Conservation (phyloP, 1,140 invertebrate genomes). For the Drosophila orosa region DNA sequence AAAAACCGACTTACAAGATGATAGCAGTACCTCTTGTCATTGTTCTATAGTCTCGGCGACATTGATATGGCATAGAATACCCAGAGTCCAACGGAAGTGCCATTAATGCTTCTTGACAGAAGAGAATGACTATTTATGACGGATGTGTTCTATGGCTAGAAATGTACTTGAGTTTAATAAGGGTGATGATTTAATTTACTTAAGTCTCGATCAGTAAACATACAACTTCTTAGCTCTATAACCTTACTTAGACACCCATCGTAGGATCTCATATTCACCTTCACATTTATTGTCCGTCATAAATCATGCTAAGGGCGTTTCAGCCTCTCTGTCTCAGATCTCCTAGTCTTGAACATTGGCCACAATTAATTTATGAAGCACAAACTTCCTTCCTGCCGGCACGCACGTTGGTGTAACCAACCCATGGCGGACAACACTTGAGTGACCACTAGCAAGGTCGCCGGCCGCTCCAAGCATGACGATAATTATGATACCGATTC, state of each 20-base stretch:
- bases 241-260: background rate
- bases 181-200: background rate
- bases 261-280: conserved; percentile 3
- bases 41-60: conserved; percentile 36
- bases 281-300: conserved; percentile 21
- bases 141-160: background rate
- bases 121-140: conserved; percentile 3
- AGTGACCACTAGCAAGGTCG: conserved; percentile 74
- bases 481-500: conserved; percentile 56
- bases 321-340: conserved; percentile 15
- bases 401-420: conserved; percentile 63
- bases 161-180: background rate
- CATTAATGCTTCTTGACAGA: conserved; percentile 1
- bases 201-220: background rate
- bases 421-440: conserved; percentile 52
- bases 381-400: conserved; percentile 72
- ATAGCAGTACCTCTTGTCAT: conserved; percentile 12
- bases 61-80: conserved; percentile 26
- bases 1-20: conserved; percentile 30
- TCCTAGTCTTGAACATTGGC: conserved; percentile 56
- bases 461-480: conserved; percentile 32
- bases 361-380: conserved; percentile 80
- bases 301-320: conserved; percentile 23
- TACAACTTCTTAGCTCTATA: background rate
- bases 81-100: conserved; percentile 18